phyloP scores from a whole-genome alignment of 2,113 vertebrate species.

The Sorex fumeus region DNA sequence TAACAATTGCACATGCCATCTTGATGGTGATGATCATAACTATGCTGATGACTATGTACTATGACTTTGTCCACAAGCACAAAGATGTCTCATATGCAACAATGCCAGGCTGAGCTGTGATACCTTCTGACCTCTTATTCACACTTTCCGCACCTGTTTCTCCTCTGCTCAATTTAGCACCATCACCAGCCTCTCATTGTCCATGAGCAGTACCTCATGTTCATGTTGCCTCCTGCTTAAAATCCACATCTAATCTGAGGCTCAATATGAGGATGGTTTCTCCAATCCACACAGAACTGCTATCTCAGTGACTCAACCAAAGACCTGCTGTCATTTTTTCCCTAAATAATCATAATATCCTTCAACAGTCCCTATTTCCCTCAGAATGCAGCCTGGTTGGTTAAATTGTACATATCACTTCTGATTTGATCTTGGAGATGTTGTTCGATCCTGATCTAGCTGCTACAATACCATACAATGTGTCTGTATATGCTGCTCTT shows the following conservation, averaged over 20 bases:
- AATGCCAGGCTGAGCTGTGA: too few species aligned
- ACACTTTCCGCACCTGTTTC: too few species aligned
- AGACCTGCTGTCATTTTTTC: too few species aligned
- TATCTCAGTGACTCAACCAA: too few species aligned
- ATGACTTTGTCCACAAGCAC: background rate
- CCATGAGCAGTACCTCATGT: background rate
- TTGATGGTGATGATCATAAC: background rate
- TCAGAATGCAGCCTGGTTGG: background rate
- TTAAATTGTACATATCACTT: background rate
- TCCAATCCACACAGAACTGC: rapidly evolving
- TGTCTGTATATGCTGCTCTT: too few species aligned
- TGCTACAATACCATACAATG: too few species aligned
- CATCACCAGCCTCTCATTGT: rapidly evolving
- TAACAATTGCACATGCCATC: too few species aligned
- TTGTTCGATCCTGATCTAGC: too few species aligned
- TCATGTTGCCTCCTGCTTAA: background rate
- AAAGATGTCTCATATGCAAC: background rate
- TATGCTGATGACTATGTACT: background rate
- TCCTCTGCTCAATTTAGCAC: background rate
- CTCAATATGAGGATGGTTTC: background rate
- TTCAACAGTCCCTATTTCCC: background rate
- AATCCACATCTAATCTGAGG: rapidly evolving
- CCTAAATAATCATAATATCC: background rate
- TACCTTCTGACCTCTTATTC: background rate
- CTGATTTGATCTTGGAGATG: too few species aligned